Evolutionary conservation across 2,888 invertebrate species (phyloP).

Genomic region (Cotesia congregata): DNA sequence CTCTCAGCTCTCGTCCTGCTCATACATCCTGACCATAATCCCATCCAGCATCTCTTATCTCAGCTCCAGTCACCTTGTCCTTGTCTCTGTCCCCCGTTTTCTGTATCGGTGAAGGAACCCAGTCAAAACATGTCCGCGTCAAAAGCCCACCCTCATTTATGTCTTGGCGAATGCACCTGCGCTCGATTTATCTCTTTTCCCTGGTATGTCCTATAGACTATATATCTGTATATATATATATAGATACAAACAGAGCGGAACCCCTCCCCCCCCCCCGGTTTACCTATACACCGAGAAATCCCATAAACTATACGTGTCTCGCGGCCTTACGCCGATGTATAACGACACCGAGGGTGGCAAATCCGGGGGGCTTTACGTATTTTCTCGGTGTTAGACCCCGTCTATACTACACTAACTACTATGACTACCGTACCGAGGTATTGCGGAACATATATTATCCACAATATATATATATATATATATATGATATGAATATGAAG

Average conservation of each 20-base stretch:
- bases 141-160: conserved; percentile 31
- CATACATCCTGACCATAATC: conserved; percentile 33
- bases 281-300: background rate
- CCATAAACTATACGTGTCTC: conserved; percentile 25
- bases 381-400: background rate
- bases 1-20: background rate
- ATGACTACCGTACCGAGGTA: too few relatives aligned
- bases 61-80: background rate
- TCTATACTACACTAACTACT: too few relatives aligned
- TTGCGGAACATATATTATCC: too few relatives aligned
- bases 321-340: conserved; percentile 24
- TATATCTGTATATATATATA: background rate
- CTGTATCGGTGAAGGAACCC: conserved; percentile 21
- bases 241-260: too few relatives aligned
- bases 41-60: background rate
- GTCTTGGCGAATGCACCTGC: conserved; percentile 37
- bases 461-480: background rate
- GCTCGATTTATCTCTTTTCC: conserved; percentile 40
- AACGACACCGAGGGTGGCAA: conserved; percentile 21
- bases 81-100: conserved; percentile 7
- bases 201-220: background rate
- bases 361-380: conserved; percentile 31
- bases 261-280: too few relatives aligned
- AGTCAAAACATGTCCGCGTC: conserved; percentile 40
- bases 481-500: background rate